Base-by-base conservation (phyloP, 2,888 invertebrate genomes). In the Anaspis maculata region DNA sequence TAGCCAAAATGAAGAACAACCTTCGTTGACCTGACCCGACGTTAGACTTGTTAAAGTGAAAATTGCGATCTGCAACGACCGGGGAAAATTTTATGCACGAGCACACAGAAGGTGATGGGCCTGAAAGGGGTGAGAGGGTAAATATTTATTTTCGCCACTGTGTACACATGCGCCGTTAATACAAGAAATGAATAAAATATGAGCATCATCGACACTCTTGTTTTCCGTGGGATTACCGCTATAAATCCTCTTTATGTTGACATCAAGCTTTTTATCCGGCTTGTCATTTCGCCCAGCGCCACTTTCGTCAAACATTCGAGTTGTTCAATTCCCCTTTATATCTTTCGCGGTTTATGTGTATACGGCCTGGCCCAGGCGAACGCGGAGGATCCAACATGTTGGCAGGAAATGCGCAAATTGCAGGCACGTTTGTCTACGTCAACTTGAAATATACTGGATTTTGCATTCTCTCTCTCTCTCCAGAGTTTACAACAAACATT, bases 341-440 rank as follows among this genome's bases (percentile, higher is more conserved):
- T 38, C 31, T 34, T 38, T 24, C 30, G 29, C 37, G 42, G 37
- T 45, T 48, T 44, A 45, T 39, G 34, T 35, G 21, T 24, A 5
- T 36, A 37, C 35, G 37, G 33, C 30, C 43, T 44, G 19, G 19
- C 19, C 19, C 5, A 19, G 5, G 9, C 19, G 19, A 19, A 5
- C 5, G 5, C 5, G 19, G 9, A 19, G 5, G 19, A 9, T 9
- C 24, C 37, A 41, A 45, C 47, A 49, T 49, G 46, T 49, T 47
- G 29, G 42, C 42, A 39, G 49, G 50, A 50, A 53, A 50, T 49
- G 50, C 49, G 49, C 52, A 49, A 53, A 50, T 48, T 49, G 49
- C 45, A 46, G 45, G 28, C 44, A 39, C 43, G 48, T 50, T 49
- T 48, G 45, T 50, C 49, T 42, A 44, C 39, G 51, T 52, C 52